Conservation (phyloP, 35 echinoderm and acorn worm species). For the Anneissia japonica region DNA sequence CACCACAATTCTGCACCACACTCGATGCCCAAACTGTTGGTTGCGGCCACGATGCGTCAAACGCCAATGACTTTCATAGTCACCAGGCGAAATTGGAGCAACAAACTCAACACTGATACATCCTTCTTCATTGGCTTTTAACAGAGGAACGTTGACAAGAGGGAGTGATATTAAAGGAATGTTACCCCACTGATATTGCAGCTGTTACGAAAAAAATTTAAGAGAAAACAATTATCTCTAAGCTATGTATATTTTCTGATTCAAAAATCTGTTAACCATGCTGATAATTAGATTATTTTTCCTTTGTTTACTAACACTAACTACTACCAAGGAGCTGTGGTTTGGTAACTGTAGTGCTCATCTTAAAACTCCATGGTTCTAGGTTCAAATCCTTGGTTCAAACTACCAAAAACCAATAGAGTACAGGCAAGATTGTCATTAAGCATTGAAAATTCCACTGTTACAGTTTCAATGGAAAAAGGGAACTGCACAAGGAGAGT, state of each 20-base stretch:
- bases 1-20: conserved; percentile 77
- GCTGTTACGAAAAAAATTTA: conserved; percentile 27
- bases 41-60: conserved; percentile 44
- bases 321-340: no score
- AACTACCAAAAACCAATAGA: no score
- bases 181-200: conserved; percentile 84
- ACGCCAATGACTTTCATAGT: conserved; percentile 88
- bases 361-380: no score
- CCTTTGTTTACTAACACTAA: no score
- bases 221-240: neutral
- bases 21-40: conserved; percentile 83
- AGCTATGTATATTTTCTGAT: neutral
- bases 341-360: no score
- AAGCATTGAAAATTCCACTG: no score
- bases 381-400: no score
- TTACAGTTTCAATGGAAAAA: no score
- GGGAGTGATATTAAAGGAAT: conserved; percentile 50
- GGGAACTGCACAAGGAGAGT: no score
- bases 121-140: conserved; percentile 56
- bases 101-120: conserved; percentile 75
- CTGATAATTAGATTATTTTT: no score
- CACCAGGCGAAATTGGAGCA: conserved; percentile 61
- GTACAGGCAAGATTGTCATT: no score
- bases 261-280: no score
- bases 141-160: conserved; percentile 30